Evolutionary conservation across 2,113 vertebrate genomes (phyloP).

Genomic region (Indicator maculatus): DNA sequence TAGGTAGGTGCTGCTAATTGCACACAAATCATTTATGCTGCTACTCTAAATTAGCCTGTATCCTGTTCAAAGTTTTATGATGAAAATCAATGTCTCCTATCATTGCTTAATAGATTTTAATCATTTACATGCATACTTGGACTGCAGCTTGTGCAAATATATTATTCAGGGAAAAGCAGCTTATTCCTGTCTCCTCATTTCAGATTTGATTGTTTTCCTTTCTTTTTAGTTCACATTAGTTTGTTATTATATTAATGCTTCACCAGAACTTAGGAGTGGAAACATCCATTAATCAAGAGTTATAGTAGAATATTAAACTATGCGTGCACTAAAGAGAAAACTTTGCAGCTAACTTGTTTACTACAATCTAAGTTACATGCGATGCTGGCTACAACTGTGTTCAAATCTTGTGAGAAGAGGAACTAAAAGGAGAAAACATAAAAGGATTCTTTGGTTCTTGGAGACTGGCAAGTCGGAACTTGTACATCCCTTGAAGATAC

Average conservation of each 20-base stretch:
- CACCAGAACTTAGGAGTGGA: not conserved
- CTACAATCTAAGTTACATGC: not conserved
- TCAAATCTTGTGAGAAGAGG: not conserved
- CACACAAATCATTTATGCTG: not conserved
- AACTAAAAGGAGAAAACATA: not conserved
- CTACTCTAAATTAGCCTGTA: not conserved
- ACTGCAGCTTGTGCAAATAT: not conserved
- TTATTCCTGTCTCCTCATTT: constrained; percentile 9
- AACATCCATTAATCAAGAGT: not conserved
- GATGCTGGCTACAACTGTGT: not conserved
- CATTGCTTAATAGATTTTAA: constrained; percentile 33
- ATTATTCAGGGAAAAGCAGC: constrained; percentile 8
- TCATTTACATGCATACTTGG: not conserved
- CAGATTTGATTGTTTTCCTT: not conserved
- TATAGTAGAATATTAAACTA: not conserved
- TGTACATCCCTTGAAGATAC: not conserved
- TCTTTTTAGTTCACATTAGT: not conserved
- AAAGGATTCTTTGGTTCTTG: not conserved
- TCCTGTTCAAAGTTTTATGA: not conserved
- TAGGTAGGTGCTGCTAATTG: not conserved
- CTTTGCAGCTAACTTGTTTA: not conserved
- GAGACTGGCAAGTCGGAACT: not conserved
- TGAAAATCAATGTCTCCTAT: not conserved
- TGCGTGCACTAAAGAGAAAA: not conserved
- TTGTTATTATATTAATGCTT: not conserved